These are phyloP conservation scores for Atrichornis clamosus DNA, from an alignment of 2,113 vertebrate genomes.

Conservation along the genomic window DNA sequence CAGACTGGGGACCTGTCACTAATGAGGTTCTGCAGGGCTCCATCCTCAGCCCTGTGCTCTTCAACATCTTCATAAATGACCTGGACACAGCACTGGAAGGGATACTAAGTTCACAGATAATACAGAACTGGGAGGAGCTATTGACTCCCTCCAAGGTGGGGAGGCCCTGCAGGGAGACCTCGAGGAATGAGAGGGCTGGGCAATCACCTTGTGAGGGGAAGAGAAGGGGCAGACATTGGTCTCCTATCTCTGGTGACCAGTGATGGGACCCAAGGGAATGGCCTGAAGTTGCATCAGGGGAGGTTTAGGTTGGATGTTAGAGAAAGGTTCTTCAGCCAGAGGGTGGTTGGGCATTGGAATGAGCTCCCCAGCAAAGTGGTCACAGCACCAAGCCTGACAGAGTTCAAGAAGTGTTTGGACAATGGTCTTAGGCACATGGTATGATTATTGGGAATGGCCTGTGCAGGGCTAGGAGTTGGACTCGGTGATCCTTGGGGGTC, in stretches of 20 bases:
- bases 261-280: neutral
- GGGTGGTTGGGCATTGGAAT: neutral
- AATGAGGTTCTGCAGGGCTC: neutral
- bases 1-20: neutral
- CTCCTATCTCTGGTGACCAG: neutral
- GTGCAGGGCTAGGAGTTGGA: neutral
- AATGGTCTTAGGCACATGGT: neutral
- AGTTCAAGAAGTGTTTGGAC: neutral
- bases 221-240: too few relatives aligned
- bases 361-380: neutral
- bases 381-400: neutral
- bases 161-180: neutral
- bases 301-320: neutral
- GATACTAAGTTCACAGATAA: rapidly evolving
- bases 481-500: neutral
- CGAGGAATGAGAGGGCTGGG: neutral
- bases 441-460: neutral
- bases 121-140: neutral
- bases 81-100: too few relatives aligned
- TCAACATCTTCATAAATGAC: neutral
- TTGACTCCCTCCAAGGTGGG: rapidly evolving
- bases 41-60: neutral
- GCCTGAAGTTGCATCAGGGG: neutral
- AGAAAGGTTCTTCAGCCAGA: neutral
- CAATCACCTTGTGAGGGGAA: rapidly evolving